Conservation (phyloP, 2,888 invertebrate species). For the Neoascia interrupta region DNA sequence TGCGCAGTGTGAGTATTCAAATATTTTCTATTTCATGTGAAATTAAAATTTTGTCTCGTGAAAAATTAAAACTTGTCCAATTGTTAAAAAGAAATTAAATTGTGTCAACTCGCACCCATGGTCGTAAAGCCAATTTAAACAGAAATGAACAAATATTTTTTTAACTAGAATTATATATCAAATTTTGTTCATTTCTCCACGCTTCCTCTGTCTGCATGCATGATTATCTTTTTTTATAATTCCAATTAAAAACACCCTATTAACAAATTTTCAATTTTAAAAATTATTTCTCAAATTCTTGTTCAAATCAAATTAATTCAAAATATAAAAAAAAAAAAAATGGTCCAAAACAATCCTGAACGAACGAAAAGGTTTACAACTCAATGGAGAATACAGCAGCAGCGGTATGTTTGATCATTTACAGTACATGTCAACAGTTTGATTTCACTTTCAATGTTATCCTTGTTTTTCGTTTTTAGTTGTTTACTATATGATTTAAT, state of each 20-base stretch:
- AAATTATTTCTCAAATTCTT: constrained; percentile 49
- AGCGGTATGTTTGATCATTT: constrained; percentile 81
- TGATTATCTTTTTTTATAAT: constrained; percentile 26
- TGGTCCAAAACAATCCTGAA: constrained; percentile 68
- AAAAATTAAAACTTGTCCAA: constrained; percentile 5
- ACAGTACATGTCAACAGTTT: constrained; percentile 54
- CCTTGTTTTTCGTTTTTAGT: constrained; percentile 1
- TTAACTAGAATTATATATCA: too few relatives aligned
- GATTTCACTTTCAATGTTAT: constrained; percentile 18
- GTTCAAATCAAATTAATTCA: constrained; percentile 38
- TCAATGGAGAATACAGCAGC: constrained; percentile 83
- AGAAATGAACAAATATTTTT: constrained; percentile 57
- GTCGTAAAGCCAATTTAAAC: too few relatives aligned
- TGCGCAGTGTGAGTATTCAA: constrained; percentile 89
- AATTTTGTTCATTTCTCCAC: constrained; percentile 52
- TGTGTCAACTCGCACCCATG: constrained; percentile 39
- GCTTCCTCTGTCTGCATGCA: constrained; percentile 51
- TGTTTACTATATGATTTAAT: not conserved
- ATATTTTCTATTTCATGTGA: constrained; percentile 30
- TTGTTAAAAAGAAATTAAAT: constrained; percentile 23
- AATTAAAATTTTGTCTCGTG: constrained; percentile 21
- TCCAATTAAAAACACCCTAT: constrained; percentile 26
- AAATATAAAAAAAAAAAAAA: constrained; percentile 47
- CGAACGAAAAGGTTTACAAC: constrained; percentile 82
- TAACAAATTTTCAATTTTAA: constrained; percentile 46